Evolutionary conservation across 2,888 invertebrate genomes (phyloP).

Genomic region (Drosophila melanocephala): DNA sequence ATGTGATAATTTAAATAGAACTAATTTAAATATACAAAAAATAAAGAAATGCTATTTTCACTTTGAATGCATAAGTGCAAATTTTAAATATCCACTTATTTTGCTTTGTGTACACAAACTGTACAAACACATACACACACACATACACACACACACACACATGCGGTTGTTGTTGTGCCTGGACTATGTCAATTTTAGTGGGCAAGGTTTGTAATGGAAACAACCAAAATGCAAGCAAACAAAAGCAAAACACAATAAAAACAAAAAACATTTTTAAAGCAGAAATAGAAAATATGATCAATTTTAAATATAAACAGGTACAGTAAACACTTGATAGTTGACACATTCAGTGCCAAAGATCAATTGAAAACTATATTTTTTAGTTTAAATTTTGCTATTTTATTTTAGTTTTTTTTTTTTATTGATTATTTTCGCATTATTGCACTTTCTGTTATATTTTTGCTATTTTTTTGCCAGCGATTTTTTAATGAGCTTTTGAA

Average conservation of each 20-base stretch:
- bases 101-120: background rate
- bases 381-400: background rate
- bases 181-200: slow-evolving; percentile 51
- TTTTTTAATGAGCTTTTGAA: slow-evolving; percentile 34
- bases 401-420: background rate
- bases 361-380: background rate
- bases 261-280: slow-evolving; percentile 8
- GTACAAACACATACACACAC: background rate
- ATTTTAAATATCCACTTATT: background rate
- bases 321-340: background rate
- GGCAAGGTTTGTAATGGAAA: slow-evolving; percentile 41
- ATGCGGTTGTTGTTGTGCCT: slow-evolving; percentile 1
- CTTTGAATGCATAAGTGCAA: background rate
- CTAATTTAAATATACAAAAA: background rate
- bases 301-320: slow-evolving; percentile 11
- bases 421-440: slow-evolving; percentile 2
- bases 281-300: too few relatives aligned
- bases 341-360: background rate
- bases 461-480: background rate
- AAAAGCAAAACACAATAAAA: slow-evolving; percentile 1
- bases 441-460: background rate
- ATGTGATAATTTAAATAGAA: background rate
- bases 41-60: background rate
- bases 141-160: background rate
- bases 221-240: slow-evolving; percentile 17